Base-by-base conservation (phyloP, 2,113 vertebrate species). In the Mugil cephalus region DNA sequence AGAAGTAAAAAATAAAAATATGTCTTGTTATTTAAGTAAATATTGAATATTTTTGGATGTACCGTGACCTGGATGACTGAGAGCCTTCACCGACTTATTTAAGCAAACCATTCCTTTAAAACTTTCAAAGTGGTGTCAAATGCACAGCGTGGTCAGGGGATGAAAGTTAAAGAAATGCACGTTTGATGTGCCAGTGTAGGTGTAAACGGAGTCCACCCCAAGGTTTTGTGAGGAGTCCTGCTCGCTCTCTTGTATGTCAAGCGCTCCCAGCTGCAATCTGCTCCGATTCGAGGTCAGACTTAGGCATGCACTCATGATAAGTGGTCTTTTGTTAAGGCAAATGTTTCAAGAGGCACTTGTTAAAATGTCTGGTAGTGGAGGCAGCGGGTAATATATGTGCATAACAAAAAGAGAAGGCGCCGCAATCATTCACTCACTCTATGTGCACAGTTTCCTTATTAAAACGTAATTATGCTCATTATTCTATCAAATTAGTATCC, bases 391-490 rank as follows among this genome's bases (percentile, higher is more conserved):
- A 87, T 80, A 53, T 69, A 83, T 83, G 77, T 82, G 60, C 76
- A 84, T 78, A 87, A 63, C 81, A 78, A 85, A n/a, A 85, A 58
- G 34, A 18, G 42, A 73, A 75, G 45, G 50, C 50, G 34, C 36
- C 43, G 70, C 72, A 69, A 78, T 79, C 80, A 36, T 68, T 85
- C 63, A 82, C 48, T 51, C 68, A 71, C 60, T 65, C 34, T 65
- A 46, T 24, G 12, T 77, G 76, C 53, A 43, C 60, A 60, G 34
- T 77, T 74, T 78, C 66, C 45, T 66, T 69, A 83, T 89, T 73
- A 69, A 71, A 77, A 77, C 21, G 35, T 80, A 86, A 90, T 90
- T 64, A 86, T 82, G 55, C 62, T 81, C 80, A 87, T 87, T 82
- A 82, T 80, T 87, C 73, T 72, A 69, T 86, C 58, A 81, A 85